A percentile compares a stretch with the other conserved stretches of the same genome.
phyloP scores from a whole-genome alignment of 2,113 vertebrate species.

The Epinephelus moara region DNA sequence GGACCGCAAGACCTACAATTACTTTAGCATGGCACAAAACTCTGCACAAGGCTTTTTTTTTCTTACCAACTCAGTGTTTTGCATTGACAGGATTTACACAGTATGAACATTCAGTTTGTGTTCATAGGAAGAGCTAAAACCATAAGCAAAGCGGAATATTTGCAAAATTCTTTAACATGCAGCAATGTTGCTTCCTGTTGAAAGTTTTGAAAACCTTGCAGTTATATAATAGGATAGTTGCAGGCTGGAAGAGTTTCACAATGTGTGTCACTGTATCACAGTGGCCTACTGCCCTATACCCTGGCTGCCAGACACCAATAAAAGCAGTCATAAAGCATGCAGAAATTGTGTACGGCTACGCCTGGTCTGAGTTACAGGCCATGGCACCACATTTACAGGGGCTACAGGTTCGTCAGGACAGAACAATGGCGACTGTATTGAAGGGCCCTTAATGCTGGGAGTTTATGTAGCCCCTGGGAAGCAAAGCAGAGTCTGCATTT shows the following conservation, averaged over 20 bases:
- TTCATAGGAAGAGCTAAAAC: neutral
- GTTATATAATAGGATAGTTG: neutral
- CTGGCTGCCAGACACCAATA: slow-evolving; percentile 64
- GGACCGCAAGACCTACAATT: neutral
- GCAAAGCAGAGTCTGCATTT: slow-evolving; percentile 46
- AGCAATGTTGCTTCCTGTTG: neutral
- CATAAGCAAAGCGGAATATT: neutral
- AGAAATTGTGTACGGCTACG: slow-evolving; percentile 35
- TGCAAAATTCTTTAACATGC: neutral
- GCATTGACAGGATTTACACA: neutral
- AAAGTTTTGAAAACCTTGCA: neutral
- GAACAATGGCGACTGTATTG: slow-evolving; percentile 72
- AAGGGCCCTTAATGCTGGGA: slow-evolving; percentile 34
- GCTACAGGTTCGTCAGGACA: slow-evolving; percentile 40
- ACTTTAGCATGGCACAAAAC: neutral
- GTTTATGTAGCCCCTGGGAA: slow-evolving; percentile 69
- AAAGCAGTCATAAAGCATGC: slow-evolving; percentile 64
- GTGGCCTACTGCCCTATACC: slow-evolving; percentile 59
- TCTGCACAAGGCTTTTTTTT: neutral
- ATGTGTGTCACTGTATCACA: slow-evolving; percentile 46
- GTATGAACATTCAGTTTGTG: neutral
- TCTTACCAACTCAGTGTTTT: neutral
- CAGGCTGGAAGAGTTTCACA: slow-evolving; percentile 19
- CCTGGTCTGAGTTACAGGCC: slow-evolving; percentile 53
- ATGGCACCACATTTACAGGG: slow-evolving; percentile 54